Evolutionary conservation across 92 coral and sea anemone genomes (phyloP).

Genomic region (Epizoanthus stellaris): DNA sequence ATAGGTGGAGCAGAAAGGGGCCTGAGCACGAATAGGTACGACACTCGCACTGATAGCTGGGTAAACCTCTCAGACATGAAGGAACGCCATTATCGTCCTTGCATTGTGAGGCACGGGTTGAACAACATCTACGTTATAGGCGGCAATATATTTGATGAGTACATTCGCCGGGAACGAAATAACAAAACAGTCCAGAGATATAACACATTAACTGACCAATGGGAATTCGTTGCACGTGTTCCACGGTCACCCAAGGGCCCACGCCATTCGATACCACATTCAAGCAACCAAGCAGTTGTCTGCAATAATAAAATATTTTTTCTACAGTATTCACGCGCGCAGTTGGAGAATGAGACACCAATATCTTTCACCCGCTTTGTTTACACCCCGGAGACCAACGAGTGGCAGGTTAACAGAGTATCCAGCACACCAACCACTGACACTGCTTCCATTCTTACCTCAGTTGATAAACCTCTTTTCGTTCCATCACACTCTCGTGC

Average conservation of each 20-base stretch:
- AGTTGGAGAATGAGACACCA: no score
- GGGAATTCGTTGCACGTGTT: background rate
- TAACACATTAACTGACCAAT: background rate
- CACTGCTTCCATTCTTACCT: background rate
- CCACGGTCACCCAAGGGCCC: background rate
- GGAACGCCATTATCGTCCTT: background rate
- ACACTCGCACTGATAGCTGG: background rate
- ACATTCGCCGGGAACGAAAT: no score
- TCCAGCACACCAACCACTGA: background rate
- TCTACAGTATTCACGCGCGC: background rate
- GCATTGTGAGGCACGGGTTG: background rate
- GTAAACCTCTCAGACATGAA: background rate
- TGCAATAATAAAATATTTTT: background rate
- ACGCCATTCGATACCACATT: background rate
- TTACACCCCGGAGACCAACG: slow-evolving; percentile 3
- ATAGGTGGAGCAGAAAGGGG: background rate
- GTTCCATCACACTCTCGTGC: no score
- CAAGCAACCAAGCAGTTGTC: slow-evolving; percentile 2
- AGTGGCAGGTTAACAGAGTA: background rate
- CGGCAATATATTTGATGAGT: background rate
- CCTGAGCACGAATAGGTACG: background rate
- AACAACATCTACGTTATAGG: background rate
- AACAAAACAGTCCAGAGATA: background rate
- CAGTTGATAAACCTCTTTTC: background rate
- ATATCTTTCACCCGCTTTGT: background rate